Evolutionary conservation across 2,113 vertebrate genomes (phyloP).

Genomic region (Calonectris borealis): DNA sequence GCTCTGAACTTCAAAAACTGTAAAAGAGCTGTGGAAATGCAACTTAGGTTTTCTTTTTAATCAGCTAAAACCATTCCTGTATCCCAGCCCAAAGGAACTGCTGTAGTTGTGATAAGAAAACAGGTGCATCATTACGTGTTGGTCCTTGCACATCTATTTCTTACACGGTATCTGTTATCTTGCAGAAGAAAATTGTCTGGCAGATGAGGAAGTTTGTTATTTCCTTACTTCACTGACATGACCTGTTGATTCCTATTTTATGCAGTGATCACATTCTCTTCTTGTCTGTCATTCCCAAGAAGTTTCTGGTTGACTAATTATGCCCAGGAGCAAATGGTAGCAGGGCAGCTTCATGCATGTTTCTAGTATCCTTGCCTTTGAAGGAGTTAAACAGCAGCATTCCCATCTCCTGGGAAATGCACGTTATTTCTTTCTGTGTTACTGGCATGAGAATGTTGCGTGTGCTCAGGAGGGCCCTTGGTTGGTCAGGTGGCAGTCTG

Average conservation of each 20-base stretch:
- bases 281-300: background rate
- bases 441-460: constrained; percentile 15
- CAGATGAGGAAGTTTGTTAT: background rate
- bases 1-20: background rate
- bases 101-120: background rate
- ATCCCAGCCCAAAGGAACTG: background rate
- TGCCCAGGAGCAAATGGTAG: background rate
- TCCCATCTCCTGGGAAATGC: constrained; percentile 2
- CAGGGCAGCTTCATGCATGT: background rate
- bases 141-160: background rate
- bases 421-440: constrained; percentile 38
- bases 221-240: background rate
- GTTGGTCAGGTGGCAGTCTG: constrained; percentile 43
- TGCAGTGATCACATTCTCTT: background rate
- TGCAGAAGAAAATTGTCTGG: background rate
- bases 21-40: background rate
- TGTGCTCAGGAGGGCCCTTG: constrained; percentile 3
- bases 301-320: background rate
- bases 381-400: constrained; percentile 30
- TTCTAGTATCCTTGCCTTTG: background rate
- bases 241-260: background rate
- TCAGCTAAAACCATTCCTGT: background rate
- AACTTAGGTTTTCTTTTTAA: background rate
- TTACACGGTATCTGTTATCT: background rate
- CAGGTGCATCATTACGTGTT: background rate